Evolutionary conservation across 1,140 invertebrate genomes (phyloP).

Genomic region (Temnothorax longispinosus): DNA sequence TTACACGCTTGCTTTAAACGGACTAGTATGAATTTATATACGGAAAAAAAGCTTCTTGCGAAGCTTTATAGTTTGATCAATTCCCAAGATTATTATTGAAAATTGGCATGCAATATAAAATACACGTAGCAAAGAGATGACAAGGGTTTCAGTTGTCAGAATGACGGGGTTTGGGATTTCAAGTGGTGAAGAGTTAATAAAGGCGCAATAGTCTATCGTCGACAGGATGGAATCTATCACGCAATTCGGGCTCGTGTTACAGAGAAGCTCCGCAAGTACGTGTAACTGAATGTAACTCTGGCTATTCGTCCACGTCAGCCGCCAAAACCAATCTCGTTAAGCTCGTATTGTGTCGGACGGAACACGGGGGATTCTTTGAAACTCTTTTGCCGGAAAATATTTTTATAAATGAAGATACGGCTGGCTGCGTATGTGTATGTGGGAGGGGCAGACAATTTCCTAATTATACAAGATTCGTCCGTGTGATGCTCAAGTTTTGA

Average conservation of each 20-base stretch:
- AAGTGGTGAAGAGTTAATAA: slow-evolving; percentile 47
- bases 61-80: background rate
- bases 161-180: slow-evolving; percentile 16
- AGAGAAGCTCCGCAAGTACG: slow-evolving; percentile 38
- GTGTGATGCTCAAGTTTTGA: background rate
- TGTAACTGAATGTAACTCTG: slow-evolving; percentile 53
- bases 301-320: slow-evolving; percentile 51
- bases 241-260: slow-evolving; percentile 49
- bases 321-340: slow-evolving; percentile 58
- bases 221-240: slow-evolving; percentile 59
- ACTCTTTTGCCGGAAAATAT: slow-evolving; percentile 23
- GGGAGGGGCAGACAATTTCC: background rate
- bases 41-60: background rate
- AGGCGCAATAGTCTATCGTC: slow-evolving; percentile 41
- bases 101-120: slow-evolving; percentile 8
- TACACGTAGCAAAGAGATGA: background rate
- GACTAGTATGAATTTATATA: background rate
- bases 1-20: background rate
- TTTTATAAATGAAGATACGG: slow-evolving; percentile 41
- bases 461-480: background rate
- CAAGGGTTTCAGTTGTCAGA: background rate
- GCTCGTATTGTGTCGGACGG: slow-evolving; percentile 40
- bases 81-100: background rate
- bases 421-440: too few relatives aligned
- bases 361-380: slow-evolving; percentile 25